phyloP scores from a whole-genome alignment of 53 echinoderm and acorn worm genomes.

The Holothuria scabra region DNA sequence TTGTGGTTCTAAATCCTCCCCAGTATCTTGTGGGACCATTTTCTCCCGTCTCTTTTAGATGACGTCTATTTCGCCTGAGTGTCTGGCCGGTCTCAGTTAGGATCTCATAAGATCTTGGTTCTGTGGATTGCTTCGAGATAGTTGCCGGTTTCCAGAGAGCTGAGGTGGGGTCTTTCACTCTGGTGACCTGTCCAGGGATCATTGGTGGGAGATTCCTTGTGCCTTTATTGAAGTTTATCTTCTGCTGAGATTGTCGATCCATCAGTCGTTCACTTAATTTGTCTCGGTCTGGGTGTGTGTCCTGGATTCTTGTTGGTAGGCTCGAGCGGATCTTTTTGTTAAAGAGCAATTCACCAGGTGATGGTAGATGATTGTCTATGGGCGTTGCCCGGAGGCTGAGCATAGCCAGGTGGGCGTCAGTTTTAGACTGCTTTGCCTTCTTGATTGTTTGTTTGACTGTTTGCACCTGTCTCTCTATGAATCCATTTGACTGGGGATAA shows the following conservation, averaged over 20 bases:
- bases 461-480: constrained; percentile 58
- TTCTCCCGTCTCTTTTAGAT: no score
- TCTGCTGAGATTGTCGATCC: constrained; percentile 47
- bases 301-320: constrained; percentile 53
- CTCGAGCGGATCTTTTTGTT: constrained; percentile 49
- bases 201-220: constrained; percentile 49
- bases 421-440: neutral
- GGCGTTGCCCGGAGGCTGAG: constrained; percentile 37
- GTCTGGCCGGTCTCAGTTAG: constrained; percentile 24
- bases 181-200: constrained; percentile 28
- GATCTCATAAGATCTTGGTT: constrained; percentile 50
- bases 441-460: constrained; percentile 56
- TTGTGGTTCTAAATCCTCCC: neutral
- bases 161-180: constrained; percentile 47
- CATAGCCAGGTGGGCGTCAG: constrained; percentile 47
- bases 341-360: constrained; percentile 54
- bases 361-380: no score
- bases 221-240: constrained; percentile 53
- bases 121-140: neutral
- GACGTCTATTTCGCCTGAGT: constrained; percentile 62
- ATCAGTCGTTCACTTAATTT: constrained; percentile 30
- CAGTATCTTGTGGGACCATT: neutral
- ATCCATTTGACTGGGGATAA: constrained; percentile 58
- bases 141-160: constrained; percentile 51
- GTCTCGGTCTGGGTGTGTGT: neutral